Conservation (phyloP, 2,888 invertebrate genomes). For the Rhagonycha fulva region DNA sequence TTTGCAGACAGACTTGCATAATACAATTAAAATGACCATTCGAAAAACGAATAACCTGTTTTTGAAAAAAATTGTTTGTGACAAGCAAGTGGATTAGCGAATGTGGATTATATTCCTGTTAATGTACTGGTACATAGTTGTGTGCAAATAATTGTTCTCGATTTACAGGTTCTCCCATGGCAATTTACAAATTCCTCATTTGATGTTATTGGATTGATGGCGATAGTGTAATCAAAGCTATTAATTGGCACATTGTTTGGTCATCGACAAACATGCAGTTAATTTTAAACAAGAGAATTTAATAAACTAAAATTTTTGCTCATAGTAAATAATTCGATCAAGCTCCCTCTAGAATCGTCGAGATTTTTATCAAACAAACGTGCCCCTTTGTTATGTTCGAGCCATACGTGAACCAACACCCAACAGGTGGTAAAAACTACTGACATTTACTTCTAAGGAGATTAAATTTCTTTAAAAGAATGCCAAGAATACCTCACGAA, state of each 20-base stretch:
- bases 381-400: neutral
- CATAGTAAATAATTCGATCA: neutral
- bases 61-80: neutral
- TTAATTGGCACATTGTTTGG: neutral
- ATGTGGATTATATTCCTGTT: neutral
- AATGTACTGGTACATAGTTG: neutral
- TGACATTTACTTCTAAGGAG: neutral
- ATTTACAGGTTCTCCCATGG: slow-evolving; percentile 3
- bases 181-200: slow-evolving; percentile 6
- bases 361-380: neutral
- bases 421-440: slow-evolving; percentile 4
- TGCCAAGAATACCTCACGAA: neutral
- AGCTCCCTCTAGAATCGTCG: neutral
- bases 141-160: slow-evolving; percentile 2
- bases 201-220: slow-evolving; percentile 8
- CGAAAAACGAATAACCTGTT: neutral
- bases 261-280: neutral
- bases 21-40: neutral
- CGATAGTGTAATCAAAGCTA: neutral
- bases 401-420: neutral
- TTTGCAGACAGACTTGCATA: neutral
- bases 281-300: neutral
- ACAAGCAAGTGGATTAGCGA: neutral
- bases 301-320: neutral
- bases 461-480: slow-evolving; percentile 3